Evolutionary conservation across 2,113 vertebrate genomes (phyloP).

Genomic region (Paramormyrops kingsleyae): DNA sequence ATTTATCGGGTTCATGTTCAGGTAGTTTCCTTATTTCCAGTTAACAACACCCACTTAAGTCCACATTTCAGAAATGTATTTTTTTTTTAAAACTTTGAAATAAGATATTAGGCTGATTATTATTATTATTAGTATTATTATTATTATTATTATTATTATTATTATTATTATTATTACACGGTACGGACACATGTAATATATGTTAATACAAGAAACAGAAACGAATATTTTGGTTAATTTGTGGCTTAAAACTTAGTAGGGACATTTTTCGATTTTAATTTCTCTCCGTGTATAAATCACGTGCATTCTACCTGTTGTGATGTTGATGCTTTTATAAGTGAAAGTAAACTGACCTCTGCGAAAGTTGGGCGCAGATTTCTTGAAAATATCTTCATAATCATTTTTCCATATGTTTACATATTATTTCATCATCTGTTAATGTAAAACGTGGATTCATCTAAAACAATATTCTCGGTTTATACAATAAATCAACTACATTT

Average conservation of each 20-base stretch:
- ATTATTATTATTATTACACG: conserved; percentile 38
- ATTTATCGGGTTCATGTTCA: conserved; percentile 34
- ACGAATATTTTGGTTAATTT: conserved; percentile 91
- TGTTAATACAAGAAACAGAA: conserved; percentile 82
- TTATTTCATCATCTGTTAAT: conserved; percentile 51
- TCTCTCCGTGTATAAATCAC: conserved; percentile 81
- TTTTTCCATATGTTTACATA: conserved; percentile 44
- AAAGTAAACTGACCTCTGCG: conserved; percentile 59
- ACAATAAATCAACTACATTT: conserved; percentile 68
- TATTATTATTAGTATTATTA: conserved; percentile 31
- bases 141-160: conserved; percentile 26
- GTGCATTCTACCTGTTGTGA: conserved; percentile 70
- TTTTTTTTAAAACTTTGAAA: conserved; percentile 4
- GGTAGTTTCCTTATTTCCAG: conserved; percentile 38
- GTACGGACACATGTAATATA: conserved; percentile 85
- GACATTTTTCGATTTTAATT: conserved; percentile 64
- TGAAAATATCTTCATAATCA: conserved; percentile 46
- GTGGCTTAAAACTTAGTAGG: conserved; percentile 79
- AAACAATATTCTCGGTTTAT: conserved; percentile 60
- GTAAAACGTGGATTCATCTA: conserved; percentile 63
- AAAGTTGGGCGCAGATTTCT: conserved; percentile 50
- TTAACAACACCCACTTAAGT: conserved; percentile 10
- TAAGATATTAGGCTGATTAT: conserved; percentile 19
- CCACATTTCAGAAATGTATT: conserved; percentile 13
- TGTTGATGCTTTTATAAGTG: conserved; percentile 77